Evolutionary conservation across 1,140 invertebrate species (phyloP), one percentile per base, ranked within the genome.

Genomic region (Bilobella aurantiaca): DNA sequence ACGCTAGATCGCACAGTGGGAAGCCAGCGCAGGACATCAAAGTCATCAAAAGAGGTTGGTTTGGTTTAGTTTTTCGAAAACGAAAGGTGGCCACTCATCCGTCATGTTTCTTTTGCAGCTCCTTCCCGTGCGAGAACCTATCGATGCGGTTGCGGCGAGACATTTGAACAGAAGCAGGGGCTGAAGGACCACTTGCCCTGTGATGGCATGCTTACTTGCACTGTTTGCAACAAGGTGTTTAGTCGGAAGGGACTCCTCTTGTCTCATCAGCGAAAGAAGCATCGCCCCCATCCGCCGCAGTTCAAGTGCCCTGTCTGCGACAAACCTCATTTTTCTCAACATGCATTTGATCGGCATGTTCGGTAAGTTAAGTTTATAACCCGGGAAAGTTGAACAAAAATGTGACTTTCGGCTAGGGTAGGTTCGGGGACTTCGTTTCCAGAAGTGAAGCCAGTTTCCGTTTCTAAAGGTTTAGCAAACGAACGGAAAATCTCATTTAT

Each of bases 301-400:
- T 53, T 53, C 49, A 53, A 53, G 23, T 53, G 49, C 21, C 49
- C 49, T 23, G 25, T 53, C 25, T 53, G 49, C 49, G 49, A 53
- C 8, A 53, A 53, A 23, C 49, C 49, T 5, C 49, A 53, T 53
- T 53, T 53, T 23, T 53, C 49, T 14, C 49, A 53, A 23, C 21
- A 18, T 3, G 25, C 14, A 23, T 53, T 53, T 23, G 49, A 53
- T 8, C 8, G 49, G 5, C 49, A 53, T 23, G 49, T 53, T 14
- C 8, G 21, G 49, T 53, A 53, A 53, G 23, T n/a, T n/a, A n/a
- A n/a, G n/a, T n/a, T n/a, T n/a, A n/a, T n/a, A n/a, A n/a, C n/a
- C n/a, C n/a, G n/a, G n/a, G n/a, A n/a, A n/a, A n/a, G n/a, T n/a
- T n/a, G 14, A 8, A 14, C 5, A 5, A 12, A 53, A 8, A 23